phyloP scores from a whole-genome alignment of 2,888 invertebrate species.

The Achlya flavicornis region DNA sequence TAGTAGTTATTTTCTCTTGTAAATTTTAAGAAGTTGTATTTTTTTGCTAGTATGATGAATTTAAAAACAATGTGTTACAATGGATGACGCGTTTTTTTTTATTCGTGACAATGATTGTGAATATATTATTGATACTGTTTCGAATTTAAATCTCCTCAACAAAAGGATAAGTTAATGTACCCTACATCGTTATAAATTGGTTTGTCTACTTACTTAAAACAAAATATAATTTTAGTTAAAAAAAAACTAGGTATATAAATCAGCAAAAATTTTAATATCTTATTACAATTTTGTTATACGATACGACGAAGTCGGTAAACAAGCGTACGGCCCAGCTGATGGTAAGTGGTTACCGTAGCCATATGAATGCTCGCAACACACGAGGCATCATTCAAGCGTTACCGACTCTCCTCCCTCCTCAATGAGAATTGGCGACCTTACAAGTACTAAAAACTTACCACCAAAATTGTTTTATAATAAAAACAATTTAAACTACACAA shows the following conservation, averaged over 20 bases:
- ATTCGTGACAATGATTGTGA: slow-evolving; percentile 5
- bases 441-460: not conserved
- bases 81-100: not conserved
- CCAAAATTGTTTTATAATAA: not conserved
- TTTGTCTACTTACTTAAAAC: not conserved
- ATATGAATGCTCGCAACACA: no score
- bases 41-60: not conserved
- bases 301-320: no score
- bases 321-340: no score
- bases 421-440: no score
- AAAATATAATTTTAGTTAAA: no score
- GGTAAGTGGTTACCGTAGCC: no score
- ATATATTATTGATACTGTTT: not conserved
- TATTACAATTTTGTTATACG: no score
- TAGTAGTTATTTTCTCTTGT: no score
- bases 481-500: not conserved
- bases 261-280: no score
- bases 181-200: not conserved
- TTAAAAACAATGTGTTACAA: not conserved
- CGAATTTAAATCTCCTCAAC: not conserved
- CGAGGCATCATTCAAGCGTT: no score
- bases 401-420: no score
- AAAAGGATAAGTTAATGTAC: not conserved
- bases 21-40: not conserved
- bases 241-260: no score